Base-by-base conservation (phyloP, 37 sponge, comb jelly and placozoan genomes). In the Aphrocallistes beatrix region DNA sequence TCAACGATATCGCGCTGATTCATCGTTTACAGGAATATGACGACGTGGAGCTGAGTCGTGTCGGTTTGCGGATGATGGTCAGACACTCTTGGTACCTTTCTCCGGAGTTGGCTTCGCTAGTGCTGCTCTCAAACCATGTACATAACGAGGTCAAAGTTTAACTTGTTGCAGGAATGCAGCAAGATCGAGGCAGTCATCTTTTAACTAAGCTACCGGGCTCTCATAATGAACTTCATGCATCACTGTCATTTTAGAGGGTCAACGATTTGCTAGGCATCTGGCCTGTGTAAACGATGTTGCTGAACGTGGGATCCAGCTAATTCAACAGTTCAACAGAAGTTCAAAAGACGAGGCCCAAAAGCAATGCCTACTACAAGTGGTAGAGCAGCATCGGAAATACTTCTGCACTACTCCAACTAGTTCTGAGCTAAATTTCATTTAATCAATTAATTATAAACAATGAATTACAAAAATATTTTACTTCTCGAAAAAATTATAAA, bases 341-440 rank as follows among this genome's bases (percentile, higher is more conserved):
- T 60, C 75, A 60, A 60, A 60, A 60, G 75, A 60, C 21, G 75
- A 60, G 75, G 75, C n/a, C 75, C 75, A 60, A 60, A 60, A 60
- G 21, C 75, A 60, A 60, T 60, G 75, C 75, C 75, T 60, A 60
- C 75, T 60, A 60, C 75, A 60, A 60, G 75, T 60, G 75, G 75
- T 60, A 60, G 75, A 60, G 75, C 75, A 60, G 75, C 8, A 60
- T 60, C 45, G 75, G 75, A 60, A 60, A 60, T 30, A 13, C 75
- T 60, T 60, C 75, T 25, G 75, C 32, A 60, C 75, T 60, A 60
- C 75, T 60, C 75, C 75, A 60, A 60, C 75, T 60, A 60, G n/a
- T 60, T 60, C 75, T 60, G 75, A 60, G 75, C 75, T 60, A 60
- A 60, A 60, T 60, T 60, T 60, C 75, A 60, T 60, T 60, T 60